Conservation (phyloP, 2,797 vertebrate species). For the Urophycis tenuis region DNA sequence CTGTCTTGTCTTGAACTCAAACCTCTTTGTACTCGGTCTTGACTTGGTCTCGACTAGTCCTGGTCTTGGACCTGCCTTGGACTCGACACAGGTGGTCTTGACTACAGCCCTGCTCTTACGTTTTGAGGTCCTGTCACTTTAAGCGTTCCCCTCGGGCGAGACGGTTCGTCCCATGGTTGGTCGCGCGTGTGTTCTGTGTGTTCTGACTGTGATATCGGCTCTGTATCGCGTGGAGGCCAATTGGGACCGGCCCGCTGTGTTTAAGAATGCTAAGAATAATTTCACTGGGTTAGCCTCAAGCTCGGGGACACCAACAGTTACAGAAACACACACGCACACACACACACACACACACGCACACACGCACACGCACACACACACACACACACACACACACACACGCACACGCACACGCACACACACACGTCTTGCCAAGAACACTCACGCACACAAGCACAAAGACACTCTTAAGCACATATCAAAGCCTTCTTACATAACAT, state of each 20-base stretch:
- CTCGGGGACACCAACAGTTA: neutral
- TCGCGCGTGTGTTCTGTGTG: neutral
- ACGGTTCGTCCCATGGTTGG: neutral
- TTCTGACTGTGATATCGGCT: neutral
- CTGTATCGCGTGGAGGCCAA: neutral
- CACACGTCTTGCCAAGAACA: too few species aligned
- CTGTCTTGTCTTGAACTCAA: too few species aligned
- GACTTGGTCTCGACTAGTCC: too few species aligned
- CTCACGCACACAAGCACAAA: neutral
- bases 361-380: neutral
- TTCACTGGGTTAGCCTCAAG: constrained; percentile 6
- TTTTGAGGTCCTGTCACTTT: too few species aligned
- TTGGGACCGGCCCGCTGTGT: neutral
- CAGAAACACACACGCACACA: constrained; percentile 10
- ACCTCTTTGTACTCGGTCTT: too few species aligned
- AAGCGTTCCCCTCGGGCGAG: neutral
- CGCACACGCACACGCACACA: neutral
- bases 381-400: neutral
- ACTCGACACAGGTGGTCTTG: too few species aligned
- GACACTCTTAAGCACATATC: too few species aligned
- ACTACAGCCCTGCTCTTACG: neutral
- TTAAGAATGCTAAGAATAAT: neutral
- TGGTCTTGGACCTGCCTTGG: too few species aligned
- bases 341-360: constrained; percentile 7
- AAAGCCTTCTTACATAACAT: too few species aligned